Evolutionary conservation across 2,113 vertebrate species (phyloP), one percentile per base, ranked within the genome.

Genomic region (Siniperca chuatsi): DNA sequence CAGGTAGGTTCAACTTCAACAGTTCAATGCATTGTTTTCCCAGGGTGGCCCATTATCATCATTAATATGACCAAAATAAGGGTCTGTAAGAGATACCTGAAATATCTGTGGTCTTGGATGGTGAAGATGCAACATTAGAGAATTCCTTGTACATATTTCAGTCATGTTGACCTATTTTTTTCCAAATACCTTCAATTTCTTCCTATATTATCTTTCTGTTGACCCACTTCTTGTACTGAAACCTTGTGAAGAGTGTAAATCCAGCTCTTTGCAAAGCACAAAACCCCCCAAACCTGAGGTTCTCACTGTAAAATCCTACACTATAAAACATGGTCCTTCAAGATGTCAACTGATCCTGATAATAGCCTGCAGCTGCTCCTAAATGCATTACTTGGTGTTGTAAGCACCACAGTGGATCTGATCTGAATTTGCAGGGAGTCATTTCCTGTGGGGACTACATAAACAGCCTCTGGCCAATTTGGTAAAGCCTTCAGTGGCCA

Each of bases 371-470:
- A 89, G 89, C 80, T 86, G 82, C 60, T 29, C 50, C 37, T 66
- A 60, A 79, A 86, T 82, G 69, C 46, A 91, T 89, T 66, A 74
- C 18, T 81, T 46, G 6, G 67, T 78, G 76, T 81, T 61, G n/a
- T 58, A 75, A 85, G 81, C 65, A 62, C 74, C 55, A 69, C 42
- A 62, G 65, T 77, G 80, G 57, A 79, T 87, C 83, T 35, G 79
- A 92, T 88, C 78, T 75, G 83, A 84, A 48, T 89, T 80, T 82
- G 81, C 54, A 84, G 85, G 79, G 90, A 92, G 89, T 90, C 84
- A 90, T 91, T 95, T 94, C 93, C 93, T 95, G 91, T 88, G 33
- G n/a, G 74, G 82, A 91, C 85, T 77, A 85, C 29, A 86, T 69
- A 90, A 93, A 90, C 89, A 87, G 55, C 52, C 74, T 86, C 52